Conservation (phyloP, 1,140 invertebrate species). For the Drosophila punjabiensis region DNA sequence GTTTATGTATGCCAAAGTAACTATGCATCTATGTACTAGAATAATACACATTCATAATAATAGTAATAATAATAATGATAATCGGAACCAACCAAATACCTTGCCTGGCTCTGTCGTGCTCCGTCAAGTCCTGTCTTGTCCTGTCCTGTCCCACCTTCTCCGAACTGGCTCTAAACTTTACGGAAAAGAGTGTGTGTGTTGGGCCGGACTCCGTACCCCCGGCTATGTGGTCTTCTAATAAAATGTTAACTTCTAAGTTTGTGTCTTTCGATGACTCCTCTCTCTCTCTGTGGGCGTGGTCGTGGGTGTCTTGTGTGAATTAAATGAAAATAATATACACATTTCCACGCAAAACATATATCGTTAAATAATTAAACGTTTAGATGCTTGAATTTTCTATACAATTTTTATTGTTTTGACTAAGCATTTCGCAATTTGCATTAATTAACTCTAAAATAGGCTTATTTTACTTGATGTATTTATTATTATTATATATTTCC, state of each 20-base stretch:
- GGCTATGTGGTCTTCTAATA: slow-evolving; percentile 43
- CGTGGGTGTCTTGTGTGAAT: slow-evolving; percentile 34
- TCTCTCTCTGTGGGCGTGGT: slow-evolving; percentile 13
- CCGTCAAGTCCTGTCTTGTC: background rate
- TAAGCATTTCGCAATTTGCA: slow-evolving; percentile 80
- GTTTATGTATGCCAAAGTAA: slow-evolving; percentile 43
- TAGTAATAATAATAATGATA: slow-evolving; percentile 45
- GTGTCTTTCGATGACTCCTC: slow-evolving; percentile 30
- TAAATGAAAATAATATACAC: slow-evolving; percentile 45
- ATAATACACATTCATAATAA: slow-evolving; percentile 60
- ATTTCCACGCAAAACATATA: slow-evolving; percentile 59
- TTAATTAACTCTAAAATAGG: slow-evolving; percentile 83
- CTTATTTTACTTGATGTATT: slow-evolving; percentile 62
- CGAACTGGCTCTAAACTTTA: slow-evolving; percentile 14
- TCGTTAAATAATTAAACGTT: slow-evolving; percentile 77
- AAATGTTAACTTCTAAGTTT: slow-evolving; percentile 62
- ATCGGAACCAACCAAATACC: slow-evolving; percentile 11
- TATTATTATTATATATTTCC: slow-evolving; percentile 35
- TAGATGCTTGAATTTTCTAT: slow-evolving; percentile 78
- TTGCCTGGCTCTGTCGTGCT: background rate
- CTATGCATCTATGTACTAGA: slow-evolving; percentile 44
- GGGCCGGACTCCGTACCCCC: background rate
- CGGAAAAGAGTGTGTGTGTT: slow-evolving; percentile 1
- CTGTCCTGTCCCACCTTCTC: background rate
- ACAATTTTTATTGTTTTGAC: slow-evolving; percentile 83